Evolutionary conservation across 1,140 invertebrate genomes (phyloP), one percentile per base, ranked within the genome.

Genomic region (Phocides pigmalion): DNA sequence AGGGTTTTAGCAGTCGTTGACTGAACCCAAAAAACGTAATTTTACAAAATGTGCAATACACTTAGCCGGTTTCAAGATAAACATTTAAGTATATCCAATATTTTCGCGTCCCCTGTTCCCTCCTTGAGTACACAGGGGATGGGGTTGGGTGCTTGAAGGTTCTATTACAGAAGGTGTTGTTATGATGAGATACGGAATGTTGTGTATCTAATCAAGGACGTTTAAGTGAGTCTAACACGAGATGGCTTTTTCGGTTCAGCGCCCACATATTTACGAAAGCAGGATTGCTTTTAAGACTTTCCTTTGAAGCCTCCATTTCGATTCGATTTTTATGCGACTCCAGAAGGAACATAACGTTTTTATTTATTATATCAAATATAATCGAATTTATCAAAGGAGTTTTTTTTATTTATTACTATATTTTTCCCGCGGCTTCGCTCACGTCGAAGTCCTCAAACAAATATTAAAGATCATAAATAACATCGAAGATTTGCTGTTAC

Each of bases 191-290:
- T 20, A 14, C 41, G 19, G 22, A 67, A 62, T 47, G 46, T 20
- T 51, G 62, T 63, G 35, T 72, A 68, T 54, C 51, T 39, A 41
- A 68, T 68, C 56, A 62, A 41, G 62, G 20, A 64, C 61, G 22
- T 62, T 72, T 53, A 62, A 67, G 62, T 65, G 62, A 14, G 58
- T 20, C 51, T 68, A 70, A 72, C 67, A 56, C 53, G 51, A 64
- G 46, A 70, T 66, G 71, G 54, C 62, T 69, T 69, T 74, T 68
- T 70, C 66, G 69, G 49, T 64, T 50, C 66, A 71, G 63, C 74
- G 66, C 56, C 14, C 22, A 22, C 54, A 22, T 44, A 32, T 28
- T 47, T 64, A 41, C 35, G 62, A 49, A 25, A 15, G 11, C 22
- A 12, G 3, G 44, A 47, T 47, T 47, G 16, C 19, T 22, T 47